Base-by-base conservation (phyloP, 2,888 invertebrate species). In the Tetragonisca angustula region DNA sequence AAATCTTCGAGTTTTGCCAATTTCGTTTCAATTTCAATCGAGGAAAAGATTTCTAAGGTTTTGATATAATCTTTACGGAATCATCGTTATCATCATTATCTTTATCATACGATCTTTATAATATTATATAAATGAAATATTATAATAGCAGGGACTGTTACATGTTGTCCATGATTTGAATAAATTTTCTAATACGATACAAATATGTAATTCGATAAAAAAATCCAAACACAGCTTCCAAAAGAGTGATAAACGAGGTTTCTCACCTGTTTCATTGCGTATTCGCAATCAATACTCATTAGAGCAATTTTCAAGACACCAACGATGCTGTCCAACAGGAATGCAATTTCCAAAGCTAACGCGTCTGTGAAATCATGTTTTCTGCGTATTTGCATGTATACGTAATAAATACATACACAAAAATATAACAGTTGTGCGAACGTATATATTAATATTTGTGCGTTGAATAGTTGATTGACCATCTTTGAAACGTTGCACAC, bases 401-500 rank as follows among this genome's bases (percentile, higher is more conserved):
- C 2, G 36, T 59, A 67, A 3, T 81, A 88, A 0, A 64, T 0
- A 9, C 2, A 1, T 13, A 56, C 19, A 4, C 59, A 79, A 4
- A 71, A 6, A 24, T 62, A 21, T 17, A 83, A 13, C 2, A 82
- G 24, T 4, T 19, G 19, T 0, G 52, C 0, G 3, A 5, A n/a
- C 0, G 64, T 65, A 17, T 70, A 21, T 0, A 59, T 0, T 13
- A 74, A 24, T 27, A 81, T 36, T 32, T 87, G 89, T 5, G 49
- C 0, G 5, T 82, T 79, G 32, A 84, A 84, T 1, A 68, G 27
- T 2, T 9, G 54, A 49, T 74, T 79, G 0, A 88, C 0, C n/a
- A 24, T 32, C 27, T 65, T 86, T 1, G 88, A 64, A 17, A 79
- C 54, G 6, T 71, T 67, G 56, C 88, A 88, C 17, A 92, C 73